Base-by-base conservation (phyloP, 2,797 vertebrate genomes). In the Erethizon dorsatum region DNA sequence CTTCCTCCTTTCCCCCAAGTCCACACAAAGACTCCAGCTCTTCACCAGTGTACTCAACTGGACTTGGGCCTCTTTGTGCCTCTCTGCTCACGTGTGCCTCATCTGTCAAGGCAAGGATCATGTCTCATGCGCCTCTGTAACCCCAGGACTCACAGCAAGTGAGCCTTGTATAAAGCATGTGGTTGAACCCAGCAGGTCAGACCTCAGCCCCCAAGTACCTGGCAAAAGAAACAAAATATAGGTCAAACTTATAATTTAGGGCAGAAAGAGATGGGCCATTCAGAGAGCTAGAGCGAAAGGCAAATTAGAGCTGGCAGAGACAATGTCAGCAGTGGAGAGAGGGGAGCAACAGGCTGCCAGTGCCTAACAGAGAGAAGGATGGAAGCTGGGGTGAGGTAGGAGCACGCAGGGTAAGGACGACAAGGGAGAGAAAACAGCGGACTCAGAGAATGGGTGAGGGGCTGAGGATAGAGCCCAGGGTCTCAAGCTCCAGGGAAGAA, bases 401-500 rank as follows among this genome's bases (percentile, higher is more conserved):
- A 69, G 6, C 26, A 0, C 0, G 13, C 41, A 31, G n/a, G 33
- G 1, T 24, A 41, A 45, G 41, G 8, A 10, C 18, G 26, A 11
- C 47, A 0, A 6, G 5, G n/a, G 45, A 13, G 5, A 45, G 67
- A 50, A 37, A 14, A 6, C 20, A 1, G 14, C 22, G 17, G 63
- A 56, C 4, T 12, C 2, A 17, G 65, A 6, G 8, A 37, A 24
- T 10, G 13, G 18, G 31, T 18, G 5, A 47, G 6, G 18, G n/a
- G 50, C 7, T 24, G 56, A 83, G 20, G 41, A 37, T 7, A 59
- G 63, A 50, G 18, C 22, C 41, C 52, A 63, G 37, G 52, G 2
- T 20, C 3, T 0, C 61, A 67, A 2, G 2, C 15, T 8, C n/a
- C 24, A 37, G 17, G 22, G 1, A 1, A 1, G 54, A 22, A 50